Conservation (phyloP, 2,797 vertebrate genomes). For the Sebastes cheni region DNA sequence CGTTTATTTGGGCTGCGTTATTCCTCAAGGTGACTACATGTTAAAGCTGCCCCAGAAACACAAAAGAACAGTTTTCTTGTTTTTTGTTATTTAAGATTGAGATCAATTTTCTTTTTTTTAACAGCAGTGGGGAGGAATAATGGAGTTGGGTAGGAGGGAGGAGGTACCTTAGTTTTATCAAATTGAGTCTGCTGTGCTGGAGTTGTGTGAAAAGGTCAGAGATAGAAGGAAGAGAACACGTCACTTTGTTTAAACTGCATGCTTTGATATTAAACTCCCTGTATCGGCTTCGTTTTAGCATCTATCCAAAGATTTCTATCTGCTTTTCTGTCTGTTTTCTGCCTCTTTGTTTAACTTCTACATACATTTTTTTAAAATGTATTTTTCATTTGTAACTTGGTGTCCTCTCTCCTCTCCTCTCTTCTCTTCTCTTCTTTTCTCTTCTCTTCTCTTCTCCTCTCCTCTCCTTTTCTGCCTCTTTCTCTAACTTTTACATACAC, state of each 20-base stretch:
- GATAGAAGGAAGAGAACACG: constrained; percentile 5
- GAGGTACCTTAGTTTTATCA: constrained; percentile 48
- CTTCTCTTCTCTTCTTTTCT: background rate
- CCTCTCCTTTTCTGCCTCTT: background rate
- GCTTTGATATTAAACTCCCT: constrained; percentile 18
- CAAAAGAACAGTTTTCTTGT: constrained; percentile 62
- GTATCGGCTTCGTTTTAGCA: background rate
- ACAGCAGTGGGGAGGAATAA: constrained; percentile 27
- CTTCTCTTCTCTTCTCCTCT: background rate
- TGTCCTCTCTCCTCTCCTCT: background rate
- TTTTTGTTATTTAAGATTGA: constrained; percentile 69
- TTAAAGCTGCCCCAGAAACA: constrained; percentile 68
- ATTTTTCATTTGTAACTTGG: background rate
- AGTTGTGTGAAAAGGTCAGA: constrained; percentile 44
- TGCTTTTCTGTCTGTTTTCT: background rate
- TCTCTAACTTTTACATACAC: too few relatives aligned
- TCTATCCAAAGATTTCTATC: background rate
- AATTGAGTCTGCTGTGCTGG: constrained; percentile 56
- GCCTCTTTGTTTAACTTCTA: background rate
- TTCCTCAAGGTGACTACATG: constrained; percentile 76
- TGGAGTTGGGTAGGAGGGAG: constrained; percentile 34
- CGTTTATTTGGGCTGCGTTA: constrained; percentile 57
- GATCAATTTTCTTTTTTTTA: constrained; percentile 48
- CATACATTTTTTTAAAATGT: background rate
- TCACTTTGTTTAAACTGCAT: constrained; percentile 29